Percentiles rank a stretch among this genome's conserved stretches.
Conservation (phyloP, 2,113 vertebrate species). For the Urocitellus parryii region DNA sequence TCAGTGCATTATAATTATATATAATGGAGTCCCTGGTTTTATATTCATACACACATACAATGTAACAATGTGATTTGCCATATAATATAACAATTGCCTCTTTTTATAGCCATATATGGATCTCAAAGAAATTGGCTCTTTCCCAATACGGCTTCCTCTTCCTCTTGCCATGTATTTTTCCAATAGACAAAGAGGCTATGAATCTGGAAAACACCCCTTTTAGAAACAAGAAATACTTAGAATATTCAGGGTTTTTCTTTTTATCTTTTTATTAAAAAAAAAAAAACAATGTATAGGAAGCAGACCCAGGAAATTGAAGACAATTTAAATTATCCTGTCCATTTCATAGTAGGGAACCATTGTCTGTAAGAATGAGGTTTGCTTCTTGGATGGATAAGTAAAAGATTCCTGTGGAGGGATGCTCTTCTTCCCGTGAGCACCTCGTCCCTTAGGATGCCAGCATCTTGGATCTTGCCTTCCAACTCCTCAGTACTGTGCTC, state of each 20-base stretch:
- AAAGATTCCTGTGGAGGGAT: not conserved
- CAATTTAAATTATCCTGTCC: conserved; percentile 10
- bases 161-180: conserved; percentile 1
- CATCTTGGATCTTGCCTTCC: not conserved
- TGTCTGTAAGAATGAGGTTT: not conserved
- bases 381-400: not conserved
- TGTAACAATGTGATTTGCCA: too few relatives aligned
- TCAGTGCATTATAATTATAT: too few relatives aligned
- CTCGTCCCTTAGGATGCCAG: not conserved
- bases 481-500: not conserved
- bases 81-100: not conserved
- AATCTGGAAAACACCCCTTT: conserved; percentile 26
- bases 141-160: conserved; percentile 10
- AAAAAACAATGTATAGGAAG: not conserved
- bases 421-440: not conserved
- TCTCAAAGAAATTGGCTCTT: conserved; percentile 34
- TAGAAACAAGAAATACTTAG: not conserved
- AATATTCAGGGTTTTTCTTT: not conserved
- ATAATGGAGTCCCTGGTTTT: too few relatives aligned
- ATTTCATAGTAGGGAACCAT: not conserved
- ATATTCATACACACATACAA: too few relatives aligned
- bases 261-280: too few relatives aligned
- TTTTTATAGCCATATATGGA: not conserved
- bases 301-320: conserved; percentile 15
- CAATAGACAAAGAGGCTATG: not conserved